Evolutionary conservation across 2,113 vertebrate species (phyloP).

Genomic region (Ascaphus truei): DNA sequence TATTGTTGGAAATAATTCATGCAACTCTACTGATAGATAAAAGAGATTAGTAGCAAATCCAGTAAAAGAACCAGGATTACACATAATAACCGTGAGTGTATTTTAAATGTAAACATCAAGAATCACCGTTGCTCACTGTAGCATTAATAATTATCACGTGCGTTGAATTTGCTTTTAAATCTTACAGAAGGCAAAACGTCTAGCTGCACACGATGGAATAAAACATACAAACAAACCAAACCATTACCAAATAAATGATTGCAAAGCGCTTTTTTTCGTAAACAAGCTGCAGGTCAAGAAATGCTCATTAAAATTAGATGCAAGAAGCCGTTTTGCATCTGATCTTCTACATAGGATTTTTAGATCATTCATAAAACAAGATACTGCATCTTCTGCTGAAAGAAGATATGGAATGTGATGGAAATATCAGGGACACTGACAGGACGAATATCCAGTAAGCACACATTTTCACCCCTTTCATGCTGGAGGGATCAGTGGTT

Average conservation of each 20-base stretch:
- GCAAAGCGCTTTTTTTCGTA: constrained; percentile 12
- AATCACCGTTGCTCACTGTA: not conserved
- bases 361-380: not conserved
- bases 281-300: constrained; percentile 30
- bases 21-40: not conserved
- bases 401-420: no score
- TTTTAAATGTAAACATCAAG: not conserved
- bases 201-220: not conserved
- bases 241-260: constrained; percentile 29
- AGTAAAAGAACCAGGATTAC: not conserved
- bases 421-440: no score
- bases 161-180: constrained; percentile 1
- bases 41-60: not conserved
- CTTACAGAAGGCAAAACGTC: constrained; percentile 1
- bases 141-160: not conserved
- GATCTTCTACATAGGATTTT: not conserved
- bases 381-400: no score
- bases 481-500: no score
- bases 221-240: constrained; percentile 32
- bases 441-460: no score
- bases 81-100: not conserved
- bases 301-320: constrained; percentile 21
- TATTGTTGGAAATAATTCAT: not conserved
- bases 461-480: no score
- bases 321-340: not conserved